A percentile compares a stretch with the other conserved stretches of the same genome.
phyloP scores from a whole-genome alignment of 2,797 vertebrate species.

The Florisuga fusca region DNA sequence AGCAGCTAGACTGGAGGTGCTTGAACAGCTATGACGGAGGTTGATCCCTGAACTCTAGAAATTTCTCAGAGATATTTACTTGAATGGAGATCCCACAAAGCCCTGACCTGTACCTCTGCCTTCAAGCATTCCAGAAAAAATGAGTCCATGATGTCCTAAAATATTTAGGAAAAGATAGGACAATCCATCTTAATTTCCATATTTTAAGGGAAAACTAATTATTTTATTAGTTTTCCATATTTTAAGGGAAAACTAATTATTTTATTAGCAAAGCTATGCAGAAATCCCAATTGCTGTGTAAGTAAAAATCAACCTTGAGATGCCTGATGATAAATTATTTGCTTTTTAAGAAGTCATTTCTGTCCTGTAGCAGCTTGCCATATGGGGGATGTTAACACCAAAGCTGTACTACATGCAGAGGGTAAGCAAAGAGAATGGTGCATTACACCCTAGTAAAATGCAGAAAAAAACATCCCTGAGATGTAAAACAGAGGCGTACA shows the following conservation, averaged over 20 bases:
- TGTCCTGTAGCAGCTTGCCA: background rate
- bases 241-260: background rate
- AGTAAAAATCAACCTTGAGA: background rate
- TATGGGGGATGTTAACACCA: background rate
- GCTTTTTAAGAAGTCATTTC: background rate
- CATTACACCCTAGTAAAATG: background rate
- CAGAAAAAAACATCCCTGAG: background rate
- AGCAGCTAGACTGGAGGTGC: background rate
- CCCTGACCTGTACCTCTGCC: rapidly evolving
- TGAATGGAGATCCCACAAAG: background rate
- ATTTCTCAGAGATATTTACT: background rate
- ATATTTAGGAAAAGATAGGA: background rate
- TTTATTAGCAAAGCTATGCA: background rate
- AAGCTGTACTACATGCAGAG: background rate
- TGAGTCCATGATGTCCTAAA: background rate
- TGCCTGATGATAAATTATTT: background rate
- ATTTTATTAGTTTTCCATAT: background rate
- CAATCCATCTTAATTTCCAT: background rate
- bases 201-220: background rate
- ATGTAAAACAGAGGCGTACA: background rate
- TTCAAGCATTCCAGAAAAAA: background rate
- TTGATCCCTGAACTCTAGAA: background rate
- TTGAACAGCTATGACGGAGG: background rate
- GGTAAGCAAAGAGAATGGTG: background rate
- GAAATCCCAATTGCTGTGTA: background rate